Conservation (phyloP, 2,797 vertebrate species). For the Australoheros facetus region DNA sequence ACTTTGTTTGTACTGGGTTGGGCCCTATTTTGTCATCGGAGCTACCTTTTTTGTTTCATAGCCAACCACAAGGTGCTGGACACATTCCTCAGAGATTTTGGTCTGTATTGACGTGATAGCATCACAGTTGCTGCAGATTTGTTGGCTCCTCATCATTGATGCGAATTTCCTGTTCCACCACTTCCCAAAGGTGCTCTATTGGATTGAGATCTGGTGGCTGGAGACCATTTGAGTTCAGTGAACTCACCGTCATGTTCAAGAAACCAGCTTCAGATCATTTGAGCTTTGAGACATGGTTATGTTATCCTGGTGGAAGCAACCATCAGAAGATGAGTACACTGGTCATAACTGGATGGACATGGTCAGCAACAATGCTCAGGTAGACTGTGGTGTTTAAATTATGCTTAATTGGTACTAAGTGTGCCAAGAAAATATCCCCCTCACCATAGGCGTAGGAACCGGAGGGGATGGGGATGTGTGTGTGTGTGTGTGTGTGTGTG, state of each 20-base stretch:
- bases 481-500: too few species aligned
- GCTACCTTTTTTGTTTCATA: too few species aligned
- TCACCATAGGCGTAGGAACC: too few species aligned
- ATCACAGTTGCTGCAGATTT: background rate
- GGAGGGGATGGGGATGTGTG: too few species aligned
- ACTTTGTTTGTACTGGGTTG: too few species aligned
- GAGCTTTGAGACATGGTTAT: background rate
- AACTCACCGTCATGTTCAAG: background rate
- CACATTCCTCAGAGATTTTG: background rate
- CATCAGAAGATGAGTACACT: too few species aligned
- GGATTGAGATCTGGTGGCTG: background rate
- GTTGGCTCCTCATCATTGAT: background rate
- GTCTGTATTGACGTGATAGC: background rate
- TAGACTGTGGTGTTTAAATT: background rate
- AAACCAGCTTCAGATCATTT: background rate
- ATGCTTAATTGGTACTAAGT: too few species aligned
- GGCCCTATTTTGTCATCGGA: too few species aligned
- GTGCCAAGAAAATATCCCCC: too few species aligned
- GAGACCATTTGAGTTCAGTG: too few species aligned
- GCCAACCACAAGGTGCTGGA: too few species aligned
- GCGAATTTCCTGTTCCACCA: background rate
- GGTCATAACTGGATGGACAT: too few species aligned
- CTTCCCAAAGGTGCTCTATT: background rate
- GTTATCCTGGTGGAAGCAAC: background rate
- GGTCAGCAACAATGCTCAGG: background rate